phyloP scores from a whole-genome alignment of 2,888 invertebrate species.

The Netelia inedita region DNA sequence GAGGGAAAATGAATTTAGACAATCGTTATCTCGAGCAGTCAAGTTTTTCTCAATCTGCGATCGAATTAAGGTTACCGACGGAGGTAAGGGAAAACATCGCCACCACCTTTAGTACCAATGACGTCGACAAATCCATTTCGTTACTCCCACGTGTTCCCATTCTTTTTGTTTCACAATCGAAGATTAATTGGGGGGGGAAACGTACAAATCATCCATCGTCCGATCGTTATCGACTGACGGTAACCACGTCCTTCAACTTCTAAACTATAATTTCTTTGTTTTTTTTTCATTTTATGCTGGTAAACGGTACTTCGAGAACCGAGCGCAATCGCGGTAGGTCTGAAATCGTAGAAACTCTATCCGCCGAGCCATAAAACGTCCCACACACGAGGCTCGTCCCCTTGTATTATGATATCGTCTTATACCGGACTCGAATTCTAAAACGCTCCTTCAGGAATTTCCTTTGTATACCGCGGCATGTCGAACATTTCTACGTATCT shows the following conservation, averaged over 20 bases:
- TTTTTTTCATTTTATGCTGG: constrained; percentile 35
- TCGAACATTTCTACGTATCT: constrained; percentile 29
- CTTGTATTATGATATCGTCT: constrained; percentile 26
- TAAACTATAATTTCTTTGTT: not conserved
- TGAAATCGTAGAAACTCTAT: constrained; percentile 35
- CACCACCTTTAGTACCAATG: too few species aligned
- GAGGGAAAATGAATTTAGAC: not conserved
- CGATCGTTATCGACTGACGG: constrained; percentile 16
- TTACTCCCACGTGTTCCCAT: too few species aligned
- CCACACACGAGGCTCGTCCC: constrained; percentile 16
- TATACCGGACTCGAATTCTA: constrained; percentile 49
- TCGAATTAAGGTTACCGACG: too few species aligned
- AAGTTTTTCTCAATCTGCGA: not conserved
- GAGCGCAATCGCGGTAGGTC: constrained; percentile 10
- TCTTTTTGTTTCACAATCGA: not conserved
- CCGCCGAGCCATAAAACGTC: constrained; percentile 45
- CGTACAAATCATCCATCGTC: not conserved
- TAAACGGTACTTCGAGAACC: constrained; percentile 45
- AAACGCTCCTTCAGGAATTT: constrained; percentile 54
- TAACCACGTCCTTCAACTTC: constrained; percentile 1
- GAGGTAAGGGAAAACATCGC: too few species aligned
- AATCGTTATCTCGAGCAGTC: not conserved
- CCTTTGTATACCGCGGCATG: constrained; percentile 19
- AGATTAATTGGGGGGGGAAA: not conserved
- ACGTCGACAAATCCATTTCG: too few species aligned